A percentile compares a stretch with the other conserved stretches of the same genome.
Conservation (phyloP, 1,140 invertebrate genomes). For the Galendromus occidentalis region DNA sequence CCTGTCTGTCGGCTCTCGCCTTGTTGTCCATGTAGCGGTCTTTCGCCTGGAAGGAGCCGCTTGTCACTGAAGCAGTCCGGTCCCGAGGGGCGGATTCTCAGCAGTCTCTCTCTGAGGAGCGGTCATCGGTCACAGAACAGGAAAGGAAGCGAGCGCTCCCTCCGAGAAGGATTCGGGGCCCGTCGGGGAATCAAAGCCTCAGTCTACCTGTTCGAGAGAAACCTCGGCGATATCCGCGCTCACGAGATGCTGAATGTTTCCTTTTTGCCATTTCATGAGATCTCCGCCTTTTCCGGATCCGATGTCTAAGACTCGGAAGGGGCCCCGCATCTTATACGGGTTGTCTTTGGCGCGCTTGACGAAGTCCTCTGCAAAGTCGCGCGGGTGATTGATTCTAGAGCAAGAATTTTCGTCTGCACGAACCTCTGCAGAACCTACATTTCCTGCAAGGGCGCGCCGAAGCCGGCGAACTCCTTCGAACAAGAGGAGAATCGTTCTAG, state of each 20-base stretch:
- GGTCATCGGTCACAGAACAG: neutral
- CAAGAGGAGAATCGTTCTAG: neutral
- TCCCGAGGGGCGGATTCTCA: too few species aligned
- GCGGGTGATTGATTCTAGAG: conserved; percentile 50
- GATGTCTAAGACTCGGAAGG: conserved; percentile 35
- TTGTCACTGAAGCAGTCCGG: too few species aligned
- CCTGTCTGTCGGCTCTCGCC: conserved; percentile 21
- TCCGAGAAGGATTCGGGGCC: neutral
- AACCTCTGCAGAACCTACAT: too few species aligned
- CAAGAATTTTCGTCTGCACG: conserved; percentile 19
- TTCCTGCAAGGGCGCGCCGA: too few species aligned
- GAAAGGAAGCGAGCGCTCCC: too few species aligned
- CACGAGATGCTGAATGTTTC: conserved; percentile 58
- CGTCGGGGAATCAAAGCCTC: neutral
- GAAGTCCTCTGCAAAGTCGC: conserved; percentile 23
- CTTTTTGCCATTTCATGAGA: conserved; percentile 80
- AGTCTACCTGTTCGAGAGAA: conserved; percentile 58
- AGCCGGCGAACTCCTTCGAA: too few species aligned
- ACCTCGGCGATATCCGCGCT: conserved; percentile 85
- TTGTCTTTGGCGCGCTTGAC: conserved; percentile 36
- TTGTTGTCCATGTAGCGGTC: conserved; percentile 32
- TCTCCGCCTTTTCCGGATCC: conserved; percentile 87
- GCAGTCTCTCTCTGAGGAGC: too few species aligned
- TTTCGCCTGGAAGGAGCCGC: conserved; percentile 12
- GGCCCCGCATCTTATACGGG: neutral